Base-by-base conservation (phyloP, 2,888 invertebrate genomes). In the Rhodophaea formosa region DNA sequence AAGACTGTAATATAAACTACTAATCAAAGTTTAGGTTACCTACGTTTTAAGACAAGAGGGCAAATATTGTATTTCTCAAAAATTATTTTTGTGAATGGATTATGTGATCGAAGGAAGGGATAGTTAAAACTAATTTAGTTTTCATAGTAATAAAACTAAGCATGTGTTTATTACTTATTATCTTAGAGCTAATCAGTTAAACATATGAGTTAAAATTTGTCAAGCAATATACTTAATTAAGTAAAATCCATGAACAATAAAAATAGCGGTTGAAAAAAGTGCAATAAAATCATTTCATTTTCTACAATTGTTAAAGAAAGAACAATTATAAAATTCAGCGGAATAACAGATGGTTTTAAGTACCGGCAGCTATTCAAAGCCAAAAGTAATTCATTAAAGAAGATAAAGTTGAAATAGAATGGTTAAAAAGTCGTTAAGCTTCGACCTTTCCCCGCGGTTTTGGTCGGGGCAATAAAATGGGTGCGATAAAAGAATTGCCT, bases 381-480 rank as follows among this genome's bases (percentile, higher is more conserved):
- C 74, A 70, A 70, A 76, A 70, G 62, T 54, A 58, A 53, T 46
- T 56, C 49, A 58, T 54, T 45, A 53, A 53, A 59, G 42, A 35
- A 44, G 57, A 67, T 62, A 53, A 35, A 42, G 62, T 62, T 57
- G 61, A 63, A 61, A 63, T 67, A 58, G 62, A 62, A 66, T 59
- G 35, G 43, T 58, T 70, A 68, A 68, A 72, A 70, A 68, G 66
- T 65, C 69, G 68, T 71, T 65, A 71, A 59, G 61, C 29, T 57
- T 54, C 59, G 60, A 62, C 66, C 67, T 68, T 67, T 64, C 64
- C 64, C 62, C 62, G 63, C 59, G 62, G 56, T 66, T 68, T 70
- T 70, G 64, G 63, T 59, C 65, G 60, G 57, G 63, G 61, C 55
- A 60, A 70, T 77, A 72, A 75, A 72, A 62, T 56, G 61, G 66